A percentile compares a stretch with the other conserved stretches of the same genome.
These are phyloP conservation scores for Chelonoidis abingdonii DNA, from an alignment of 2,113 vertebrate species.

Conservation along the genomic window DNA sequence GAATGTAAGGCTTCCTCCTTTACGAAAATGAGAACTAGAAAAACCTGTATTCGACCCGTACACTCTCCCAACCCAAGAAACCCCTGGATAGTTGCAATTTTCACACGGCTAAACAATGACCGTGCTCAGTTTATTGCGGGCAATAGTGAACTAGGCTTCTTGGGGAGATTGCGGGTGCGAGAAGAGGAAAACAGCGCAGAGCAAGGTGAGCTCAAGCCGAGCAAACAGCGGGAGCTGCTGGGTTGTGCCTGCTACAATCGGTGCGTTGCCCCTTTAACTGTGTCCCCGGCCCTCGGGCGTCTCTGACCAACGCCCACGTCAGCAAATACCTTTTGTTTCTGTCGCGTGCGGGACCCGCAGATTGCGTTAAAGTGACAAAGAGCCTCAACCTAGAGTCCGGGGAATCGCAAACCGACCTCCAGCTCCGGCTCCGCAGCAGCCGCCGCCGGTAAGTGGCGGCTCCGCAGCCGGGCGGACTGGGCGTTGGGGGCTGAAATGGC, in stretches of 20 bases:
- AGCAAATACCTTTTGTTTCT: slow-evolving; percentile 90
- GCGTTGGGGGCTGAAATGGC: neutral
- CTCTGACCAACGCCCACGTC: slow-evolving; percentile 95
- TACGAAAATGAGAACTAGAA: neutral
- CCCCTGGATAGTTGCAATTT: neutral
- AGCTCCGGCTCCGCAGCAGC: neutral
- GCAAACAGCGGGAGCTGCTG: neutral
- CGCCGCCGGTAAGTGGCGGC: neutral
- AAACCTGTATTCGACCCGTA: too few species aligned
- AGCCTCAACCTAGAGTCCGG: neutral
- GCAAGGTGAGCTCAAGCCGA: neutral
- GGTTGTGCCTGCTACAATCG: slow-evolving; percentile 56
- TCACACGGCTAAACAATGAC: neutral
- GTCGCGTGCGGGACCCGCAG: slow-evolving; percentile 54
- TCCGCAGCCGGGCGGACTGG: neutral
- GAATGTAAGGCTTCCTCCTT: neutral
- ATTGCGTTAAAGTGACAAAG: neutral
- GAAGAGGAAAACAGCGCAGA: neutral
- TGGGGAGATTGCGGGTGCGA: neutral
- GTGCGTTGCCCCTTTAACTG: slow-evolving; percentile 94
- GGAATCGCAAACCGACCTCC: neutral
- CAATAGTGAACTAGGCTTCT: neutral
- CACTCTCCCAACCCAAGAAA: rapidly evolving
- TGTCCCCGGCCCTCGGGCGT: slow-evolving; percentile 96
- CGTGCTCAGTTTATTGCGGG: neutral